Base-by-base conservation (phyloP, 2,888 invertebrate genomes). In the Drosophila demipolita region DNA sequence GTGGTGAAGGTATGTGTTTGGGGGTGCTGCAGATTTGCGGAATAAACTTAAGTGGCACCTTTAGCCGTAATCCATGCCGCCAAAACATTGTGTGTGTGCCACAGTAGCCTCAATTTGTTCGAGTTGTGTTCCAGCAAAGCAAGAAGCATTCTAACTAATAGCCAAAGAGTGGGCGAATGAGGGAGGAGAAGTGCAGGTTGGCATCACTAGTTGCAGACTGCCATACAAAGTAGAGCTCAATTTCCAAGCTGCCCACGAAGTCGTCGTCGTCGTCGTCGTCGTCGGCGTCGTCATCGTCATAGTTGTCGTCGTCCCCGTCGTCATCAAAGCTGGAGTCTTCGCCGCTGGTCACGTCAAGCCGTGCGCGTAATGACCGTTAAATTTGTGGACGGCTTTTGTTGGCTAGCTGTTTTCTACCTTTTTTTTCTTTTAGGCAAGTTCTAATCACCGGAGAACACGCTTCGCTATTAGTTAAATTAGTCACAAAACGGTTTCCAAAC, bases 281-380 rank as follows among this genome's bases (percentile, higher is more conserved):
- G 53, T 49, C 57, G 52, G 38, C 71, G 35, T 32, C 61, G 55
- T 32, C 65, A 23, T 52, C 64, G 70, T 60, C 35, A 20, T 23
- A 20, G 45, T 55, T 63, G 49, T 29, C 57, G 58, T 36, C 67
- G 29, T 52, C 65, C 62, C 49, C 55, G 35, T 32, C 35, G 55
- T 35, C 35, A 53, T n/a, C 42, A 20, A 67, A 36, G 60, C 52
- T 69, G 45, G 52, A 70, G 54, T 45, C 61, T 83, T 60, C 75
- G 83, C 82, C 83, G 73, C 66, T 67, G 86, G 83, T 79, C 87
- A 89, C 87, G 84, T 84, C 87, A 84, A 83, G 67, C 78, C 82
- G 88, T 82, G 87, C 87, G 85, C 89, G 80, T 89, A 89, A 85
- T 85, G 85, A 87, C 82, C 85, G 85, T 85, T 84, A 85, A 85